Base-by-base conservation (phyloP, 2,113 vertebrate genomes). In the Talpa occidentalis region DNA sequence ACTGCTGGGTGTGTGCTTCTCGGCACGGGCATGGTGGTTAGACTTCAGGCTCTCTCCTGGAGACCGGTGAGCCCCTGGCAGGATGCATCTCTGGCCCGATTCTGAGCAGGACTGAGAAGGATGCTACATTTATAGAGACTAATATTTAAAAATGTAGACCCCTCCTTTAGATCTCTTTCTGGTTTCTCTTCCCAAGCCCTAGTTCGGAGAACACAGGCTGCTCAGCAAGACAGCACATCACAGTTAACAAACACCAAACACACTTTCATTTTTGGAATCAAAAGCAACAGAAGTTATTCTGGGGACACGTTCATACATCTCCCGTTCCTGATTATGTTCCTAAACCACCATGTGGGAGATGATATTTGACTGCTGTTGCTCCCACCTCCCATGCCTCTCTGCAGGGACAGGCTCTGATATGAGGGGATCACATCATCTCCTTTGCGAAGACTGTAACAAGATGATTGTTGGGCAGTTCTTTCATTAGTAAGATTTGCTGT, bases 11-110 rank as follows among this genome's bases (percentile, higher is more conserved):
- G 1, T 0, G 24, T 2, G 40, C 28, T 62, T 81, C 37, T 15
- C 4, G 10, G 2, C 1, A 6, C 40, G 42, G 70, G 35, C 1
- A 0, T 0, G 4, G 30, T 0, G 2, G 35, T 10, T 24, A 24
- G 54, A 32, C 26, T 14, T 1, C 6, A 52, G 26, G 56, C 22
- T 44, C 26, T 60, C 49, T 32, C 73, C 67, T 56, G 17, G 44
- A 83, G 52, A 11, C 62, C 35, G 37, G 24, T 1, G 28, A 85
- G 56, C 66, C 40, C 35, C 32, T 37, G 5, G 30, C 49, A 73
- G 32, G 54, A 35, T 8, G 37, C 52, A 22, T 22, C 40, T 60
- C 12, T 24, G 4, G 10, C 47, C 30, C 21, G 11, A 64, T 14
- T 72, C 40, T 10, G 15, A 28, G 24, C 40, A 60, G 56, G 21